phyloP scores from a whole-genome alignment of 2,113 vertebrate species.

The Onychostoma macrolepis region DNA sequence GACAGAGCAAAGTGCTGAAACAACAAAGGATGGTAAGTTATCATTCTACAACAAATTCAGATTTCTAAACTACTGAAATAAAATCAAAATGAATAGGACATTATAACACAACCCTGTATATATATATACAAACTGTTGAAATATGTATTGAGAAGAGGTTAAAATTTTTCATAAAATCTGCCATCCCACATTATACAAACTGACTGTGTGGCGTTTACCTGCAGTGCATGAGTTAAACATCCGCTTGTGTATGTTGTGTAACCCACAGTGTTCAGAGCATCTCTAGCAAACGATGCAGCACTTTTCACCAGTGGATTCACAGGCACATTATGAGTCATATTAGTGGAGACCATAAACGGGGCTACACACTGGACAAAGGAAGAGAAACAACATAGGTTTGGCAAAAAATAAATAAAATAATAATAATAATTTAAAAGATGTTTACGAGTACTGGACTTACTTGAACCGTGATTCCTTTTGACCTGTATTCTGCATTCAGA shows the following conservation, averaged over 20 bases:
- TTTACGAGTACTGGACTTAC: constrained; percentile 59
- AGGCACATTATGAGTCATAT: constrained; percentile 65
- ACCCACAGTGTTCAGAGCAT: constrained; percentile 80
- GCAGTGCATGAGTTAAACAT: constrained; percentile 74
- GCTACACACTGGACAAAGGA: constrained; percentile 70
- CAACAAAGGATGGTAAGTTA: not conserved
- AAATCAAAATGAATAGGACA: not conserved
- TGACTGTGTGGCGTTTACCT: constrained; percentile 65
- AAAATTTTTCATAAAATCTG: not conserved
- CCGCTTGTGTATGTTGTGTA: constrained; percentile 73
- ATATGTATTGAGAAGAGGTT: not conserved
- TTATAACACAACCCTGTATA: not conserved
- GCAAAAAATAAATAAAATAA: not conserved
- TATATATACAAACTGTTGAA: not conserved
- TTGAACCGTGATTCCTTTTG: constrained; percentile 77
- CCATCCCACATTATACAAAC: not conserved
- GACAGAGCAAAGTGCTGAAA: constrained; percentile 62
- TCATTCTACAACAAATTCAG: not conserved
- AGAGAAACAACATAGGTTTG: not conserved
- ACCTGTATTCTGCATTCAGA: constrained; percentile 75
- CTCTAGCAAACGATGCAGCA: constrained; percentile 62
- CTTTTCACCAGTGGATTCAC: constrained; percentile 63
- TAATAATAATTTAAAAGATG: not conserved
- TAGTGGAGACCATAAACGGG: constrained; percentile 76
- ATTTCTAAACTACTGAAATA: not conserved